Conservation (phyloP, 2,113 vertebrate species). For the Ceyx cyanopectus region DNA sequence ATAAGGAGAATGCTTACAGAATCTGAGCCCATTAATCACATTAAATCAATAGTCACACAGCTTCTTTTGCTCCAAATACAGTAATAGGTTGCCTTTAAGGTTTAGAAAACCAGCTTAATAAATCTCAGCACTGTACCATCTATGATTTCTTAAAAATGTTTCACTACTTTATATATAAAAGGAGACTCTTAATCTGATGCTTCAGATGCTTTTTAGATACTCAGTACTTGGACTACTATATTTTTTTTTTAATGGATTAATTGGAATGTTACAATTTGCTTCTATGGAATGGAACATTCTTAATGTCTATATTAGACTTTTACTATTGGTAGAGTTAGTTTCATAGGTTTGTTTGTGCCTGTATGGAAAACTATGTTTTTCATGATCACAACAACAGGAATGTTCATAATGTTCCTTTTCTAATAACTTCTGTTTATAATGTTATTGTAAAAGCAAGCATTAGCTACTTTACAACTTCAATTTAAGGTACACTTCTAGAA, state of each 20-base stretch:
- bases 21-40: neutral
- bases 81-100: neutral
- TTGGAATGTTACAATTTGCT: neutral
- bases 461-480: neutral
- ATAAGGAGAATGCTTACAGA: neutral
- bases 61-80: conserved; percentile 18
- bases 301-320: neutral
- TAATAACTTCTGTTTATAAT: neutral
- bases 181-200: neutral
- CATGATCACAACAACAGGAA: neutral
- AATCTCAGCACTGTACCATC: neutral
- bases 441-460: neutral
- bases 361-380: neutral
- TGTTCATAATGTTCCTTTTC: neutral
- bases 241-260: neutral
- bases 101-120: conserved; percentile 20
- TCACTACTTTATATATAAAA: neutral
- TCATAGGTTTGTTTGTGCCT: neutral
- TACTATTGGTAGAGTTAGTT: neutral
- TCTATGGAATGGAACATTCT: neutral
- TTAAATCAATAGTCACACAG: conserved; percentile 18
- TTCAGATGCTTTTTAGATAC: neutral
- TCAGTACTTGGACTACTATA: neutral
- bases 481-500: neutral
- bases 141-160: neutral